Conservation (phyloP, 2,888 invertebrate genomes). For the Synanthedon tipuliformis region DNA sequence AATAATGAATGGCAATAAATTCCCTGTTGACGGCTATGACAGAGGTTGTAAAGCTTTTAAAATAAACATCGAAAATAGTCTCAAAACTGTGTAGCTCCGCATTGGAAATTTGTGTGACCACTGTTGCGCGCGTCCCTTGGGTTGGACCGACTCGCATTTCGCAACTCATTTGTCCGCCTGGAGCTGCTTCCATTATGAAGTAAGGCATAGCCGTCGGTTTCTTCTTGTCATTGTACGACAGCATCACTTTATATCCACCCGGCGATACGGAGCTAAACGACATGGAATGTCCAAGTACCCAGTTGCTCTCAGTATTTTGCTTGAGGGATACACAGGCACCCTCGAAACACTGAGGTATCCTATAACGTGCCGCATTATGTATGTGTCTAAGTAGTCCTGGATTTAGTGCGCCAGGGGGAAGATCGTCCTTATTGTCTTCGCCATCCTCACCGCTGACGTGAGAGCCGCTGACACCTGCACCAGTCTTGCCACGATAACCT, state of each 20-base stretch:
- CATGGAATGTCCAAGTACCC: slow-evolving; percentile 52
- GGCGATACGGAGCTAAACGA: slow-evolving; percentile 61
- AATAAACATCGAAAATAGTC: slow-evolving; percentile 54
- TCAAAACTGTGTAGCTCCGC: slow-evolving; percentile 53
- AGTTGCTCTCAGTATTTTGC: slow-evolving; percentile 38
- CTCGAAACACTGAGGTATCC: slow-evolving; percentile 61
- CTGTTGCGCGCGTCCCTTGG: slow-evolving; percentile 38
- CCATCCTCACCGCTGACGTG: slow-evolving; percentile 28
- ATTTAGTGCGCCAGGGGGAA: slow-evolving; percentile 38
- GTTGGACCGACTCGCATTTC: slow-evolving; percentile 53
- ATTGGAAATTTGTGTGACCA: slow-evolving; percentile 53
- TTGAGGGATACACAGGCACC: slow-evolving; percentile 51
- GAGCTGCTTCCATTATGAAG: slow-evolving; percentile 60
- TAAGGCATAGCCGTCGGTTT: slow-evolving; percentile 43
- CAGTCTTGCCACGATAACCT: slow-evolving; percentile 51
- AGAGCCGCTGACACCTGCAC: slow-evolving; percentile 57
- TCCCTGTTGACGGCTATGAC: slow-evolving; percentile 57
- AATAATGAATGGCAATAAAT: slow-evolving; percentile 55
- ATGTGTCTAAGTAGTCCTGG: slow-evolving; percentile 56
- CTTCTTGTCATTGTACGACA: slow-evolving; percentile 46
- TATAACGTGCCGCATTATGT: slow-evolving; percentile 52
- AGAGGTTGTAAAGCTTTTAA: slow-evolving; percentile 44
- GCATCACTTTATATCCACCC: slow-evolving; percentile 51
- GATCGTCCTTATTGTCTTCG: slow-evolving; percentile 21
- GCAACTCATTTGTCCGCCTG: slow-evolving; percentile 59